Evolutionary conservation across 2,888 invertebrate genomes (phyloP), one percentile per base, ranked within the genome.

Genomic region (Agrenia bidenticulata): DNA sequence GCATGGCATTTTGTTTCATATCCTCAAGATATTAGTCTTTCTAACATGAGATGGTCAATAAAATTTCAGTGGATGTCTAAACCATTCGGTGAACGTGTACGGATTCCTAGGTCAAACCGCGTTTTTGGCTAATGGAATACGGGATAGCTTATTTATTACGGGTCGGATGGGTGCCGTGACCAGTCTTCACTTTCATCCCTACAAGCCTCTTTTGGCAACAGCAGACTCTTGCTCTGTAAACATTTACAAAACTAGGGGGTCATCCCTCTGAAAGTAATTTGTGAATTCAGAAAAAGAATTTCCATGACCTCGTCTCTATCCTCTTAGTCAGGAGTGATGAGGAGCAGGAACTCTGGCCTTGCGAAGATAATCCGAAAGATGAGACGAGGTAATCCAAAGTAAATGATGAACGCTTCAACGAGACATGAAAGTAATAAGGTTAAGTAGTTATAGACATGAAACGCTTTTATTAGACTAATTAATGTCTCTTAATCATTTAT

Each of bases 121-220:
- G 39, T 74, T 74, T 63, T 63, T 70, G 23, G 60, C 73, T 11
- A 76, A 76, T 64, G 63, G 65, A 5, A 76, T 76, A 56, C 61
- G 73, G 7, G 74, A 76, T 66, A 72, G 76, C 45, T 69, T 74
- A 42, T 94, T 96, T 82, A 90, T 92, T 85, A 84, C 85, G 17
- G 88, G 91, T 76, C 85, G 92, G 78, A 90, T 92, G 77, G 92
- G 92, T 19, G 89, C 68, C 2, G 90, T 94, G 67, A 88, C 88
- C 76, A 93, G 92, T 79, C 83, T 96, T 77, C 87, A 89, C 73
- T 96, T 94, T 83, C 96, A 97, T 81, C 91, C 94, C 41, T 87
- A 91, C 79, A 88, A 90, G 78, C 87, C 90, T 76, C 85, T 88
- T 70, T 81, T 96, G 78, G 94, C 92, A 70, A 90, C 91, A 74